Evolutionary conservation across 2,888 invertebrate species (phyloP).

Genomic region (Trichacis sp.): DNA sequence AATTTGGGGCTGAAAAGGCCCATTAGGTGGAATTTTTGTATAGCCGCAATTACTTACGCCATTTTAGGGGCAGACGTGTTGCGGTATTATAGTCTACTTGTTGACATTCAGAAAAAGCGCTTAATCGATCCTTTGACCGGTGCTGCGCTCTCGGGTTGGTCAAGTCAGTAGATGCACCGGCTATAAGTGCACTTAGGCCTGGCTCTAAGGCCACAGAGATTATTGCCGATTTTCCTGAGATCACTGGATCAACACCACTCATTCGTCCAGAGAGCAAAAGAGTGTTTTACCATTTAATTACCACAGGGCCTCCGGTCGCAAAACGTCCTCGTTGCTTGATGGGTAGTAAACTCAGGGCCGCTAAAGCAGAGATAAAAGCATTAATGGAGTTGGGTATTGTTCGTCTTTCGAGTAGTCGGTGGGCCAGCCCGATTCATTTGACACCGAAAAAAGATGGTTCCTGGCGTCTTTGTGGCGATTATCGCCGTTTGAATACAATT

Average conservation of each 20-base stretch:
- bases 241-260: not conserved
- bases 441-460: conserved; percentile 43
- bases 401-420: conserved; percentile 28
- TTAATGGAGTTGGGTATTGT: not conserved
- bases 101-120: conserved; percentile 5
- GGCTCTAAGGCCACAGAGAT: not conserved
- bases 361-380: not conserved
- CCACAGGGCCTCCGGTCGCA: conserved; percentile 56
- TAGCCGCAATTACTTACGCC: conserved; percentile 54
- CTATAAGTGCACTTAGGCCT: not conserved
- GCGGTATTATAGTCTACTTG: conserved; percentile 9
- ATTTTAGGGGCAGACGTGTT: conserved; percentile 61
- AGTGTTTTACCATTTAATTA: conserved; percentile 51
- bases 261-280: not conserved
- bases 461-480: conserved; percentile 21
- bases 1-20: too few species aligned
- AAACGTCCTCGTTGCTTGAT: conserved; percentile 15
- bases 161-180: not conserved
- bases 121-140: conserved; percentile 8
- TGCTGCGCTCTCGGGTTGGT: too few species aligned
- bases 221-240: not conserved
- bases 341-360: not conserved
- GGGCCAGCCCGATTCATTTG: conserved; percentile 62
- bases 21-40: conserved; percentile 14
- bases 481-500: conserved; percentile 46